Evolutionary conservation across 2,888 invertebrate genomes (phyloP).

Genomic region (Pyralis farinalis): DNA sequence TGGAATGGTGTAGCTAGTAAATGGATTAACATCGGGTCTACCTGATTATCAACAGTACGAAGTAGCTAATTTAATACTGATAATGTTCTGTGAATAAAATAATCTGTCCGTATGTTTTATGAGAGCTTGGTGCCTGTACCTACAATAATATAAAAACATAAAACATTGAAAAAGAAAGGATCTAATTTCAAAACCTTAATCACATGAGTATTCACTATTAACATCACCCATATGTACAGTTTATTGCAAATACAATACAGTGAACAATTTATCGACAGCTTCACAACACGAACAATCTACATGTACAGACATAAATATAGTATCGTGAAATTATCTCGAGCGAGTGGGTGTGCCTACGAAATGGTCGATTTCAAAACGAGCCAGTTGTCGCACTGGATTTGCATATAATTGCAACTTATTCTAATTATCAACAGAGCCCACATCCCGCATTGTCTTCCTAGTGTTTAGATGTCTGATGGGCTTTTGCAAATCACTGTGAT

Average conservation of each 20-base stretch:
- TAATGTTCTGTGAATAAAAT: no score
- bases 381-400: conserved; percentile 55
- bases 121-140: no score
- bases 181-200: no score
- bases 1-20: no score
- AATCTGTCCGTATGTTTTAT: no score
- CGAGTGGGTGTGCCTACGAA: conserved; percentile 59
- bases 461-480: conserved; percentile 20
- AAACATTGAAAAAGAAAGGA: no score
- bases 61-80: no score
- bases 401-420: conserved; percentile 72
- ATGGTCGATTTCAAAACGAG: conserved; percentile 64
- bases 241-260: neutral
- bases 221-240: no score
- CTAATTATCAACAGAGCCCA: conserved; percentile 50
- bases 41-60: no score
- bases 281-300: neutral
- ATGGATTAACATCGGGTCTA: no score
- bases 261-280: neutral
- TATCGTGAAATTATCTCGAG: conserved; percentile 33
- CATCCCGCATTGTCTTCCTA: conserved; percentile 29
- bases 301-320: conserved; percentile 9
- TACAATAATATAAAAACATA: no score
- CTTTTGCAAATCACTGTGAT: conserved; percentile 4
- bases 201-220: no score